phyloP scores from a whole-genome alignment of 2,888 invertebrate genomes.

The Dascillus cervinus region DNA sequence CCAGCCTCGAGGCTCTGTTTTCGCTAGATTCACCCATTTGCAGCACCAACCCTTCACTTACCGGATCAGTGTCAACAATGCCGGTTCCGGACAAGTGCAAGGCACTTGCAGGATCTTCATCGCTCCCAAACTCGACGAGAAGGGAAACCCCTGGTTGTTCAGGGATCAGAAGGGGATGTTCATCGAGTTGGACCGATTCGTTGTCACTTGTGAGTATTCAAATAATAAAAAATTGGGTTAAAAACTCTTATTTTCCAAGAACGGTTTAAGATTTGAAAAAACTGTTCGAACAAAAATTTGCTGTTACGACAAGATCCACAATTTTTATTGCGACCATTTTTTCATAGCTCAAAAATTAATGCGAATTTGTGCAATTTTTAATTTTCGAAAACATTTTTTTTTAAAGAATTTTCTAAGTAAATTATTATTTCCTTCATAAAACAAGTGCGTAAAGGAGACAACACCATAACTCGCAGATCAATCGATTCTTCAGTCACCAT shows the following conservation, averaged over 20 bases:
- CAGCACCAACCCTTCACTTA: slow-evolving; percentile 67
- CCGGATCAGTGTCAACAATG: slow-evolving; percentile 40
- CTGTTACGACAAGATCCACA: too few relatives aligned
- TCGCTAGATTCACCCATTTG: slow-evolving; percentile 69
- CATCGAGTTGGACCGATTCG: slow-evolving; percentile 69
- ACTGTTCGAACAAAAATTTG: too few relatives aligned
- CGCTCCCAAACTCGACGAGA: slow-evolving; percentile 59
- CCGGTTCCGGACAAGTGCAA: slow-evolving; percentile 42
- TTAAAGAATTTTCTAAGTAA: background rate
- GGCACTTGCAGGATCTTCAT: slow-evolving; percentile 66
- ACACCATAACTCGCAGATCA: slow-evolving; percentile 60
- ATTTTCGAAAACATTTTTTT: too few relatives aligned
- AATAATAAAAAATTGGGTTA: too few relatives aligned
- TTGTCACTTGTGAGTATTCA: slow-evolving; percentile 49
- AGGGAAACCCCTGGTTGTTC: slow-evolving; percentile 51
- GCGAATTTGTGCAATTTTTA: too few relatives aligned
- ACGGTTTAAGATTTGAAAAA: too few relatives aligned
- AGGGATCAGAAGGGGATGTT: slow-evolving; percentile 57
- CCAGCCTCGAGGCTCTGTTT: slow-evolving; percentile 64
- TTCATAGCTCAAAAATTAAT: too few relatives aligned
- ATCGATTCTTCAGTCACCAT: slow-evolving; percentile 74
- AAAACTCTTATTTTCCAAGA: too few relatives aligned
- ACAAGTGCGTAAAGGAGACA: slow-evolving; percentile 59
- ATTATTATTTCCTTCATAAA: slow-evolving; percentile 9
- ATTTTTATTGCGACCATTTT: too few relatives aligned